Conservation (phyloP, 2,113 vertebrate species). For the Laterallus jamaicensis region DNA sequence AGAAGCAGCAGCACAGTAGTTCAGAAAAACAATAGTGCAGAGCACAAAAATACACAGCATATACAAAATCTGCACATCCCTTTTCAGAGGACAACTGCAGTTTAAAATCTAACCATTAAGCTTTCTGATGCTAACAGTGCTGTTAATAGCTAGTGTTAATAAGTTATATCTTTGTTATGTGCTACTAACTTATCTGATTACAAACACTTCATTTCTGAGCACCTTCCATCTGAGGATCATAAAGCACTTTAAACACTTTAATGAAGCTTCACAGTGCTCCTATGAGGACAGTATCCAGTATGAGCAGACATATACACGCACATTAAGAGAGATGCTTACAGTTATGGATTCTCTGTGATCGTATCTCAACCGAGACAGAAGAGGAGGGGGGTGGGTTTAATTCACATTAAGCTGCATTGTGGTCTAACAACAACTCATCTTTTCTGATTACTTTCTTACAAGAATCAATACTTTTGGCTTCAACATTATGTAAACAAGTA, state of each 20-base stretch:
- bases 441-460: not conserved
- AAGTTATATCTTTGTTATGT: conserved; percentile 1
- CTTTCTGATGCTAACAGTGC: not conserved
- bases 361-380: not conserved
- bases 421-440: not conserved
- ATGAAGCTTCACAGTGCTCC: conserved; percentile 38
- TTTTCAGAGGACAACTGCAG: not conserved
- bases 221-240: conserved; percentile 2
- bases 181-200: conserved; percentile 19
- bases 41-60: not conserved
- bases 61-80: not conserved
- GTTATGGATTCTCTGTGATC: not conserved
- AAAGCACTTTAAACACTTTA: conserved; percentile 28
- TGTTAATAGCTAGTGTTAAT: not conserved
- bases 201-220: conserved; percentile 26
- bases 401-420: not conserved
- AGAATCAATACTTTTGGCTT: not conserved
- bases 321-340: not conserved
- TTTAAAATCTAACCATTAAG: not conserved
- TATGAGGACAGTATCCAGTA: not conserved
- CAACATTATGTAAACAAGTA: not conserved
- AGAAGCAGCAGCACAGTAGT: not conserved
- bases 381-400: not conserved
- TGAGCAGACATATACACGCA: not conserved
- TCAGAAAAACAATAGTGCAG: not conserved